Evolutionary conservation across 2,113 vertebrate species (phyloP).

Genomic region (Sturnus vulgaris): DNA sequence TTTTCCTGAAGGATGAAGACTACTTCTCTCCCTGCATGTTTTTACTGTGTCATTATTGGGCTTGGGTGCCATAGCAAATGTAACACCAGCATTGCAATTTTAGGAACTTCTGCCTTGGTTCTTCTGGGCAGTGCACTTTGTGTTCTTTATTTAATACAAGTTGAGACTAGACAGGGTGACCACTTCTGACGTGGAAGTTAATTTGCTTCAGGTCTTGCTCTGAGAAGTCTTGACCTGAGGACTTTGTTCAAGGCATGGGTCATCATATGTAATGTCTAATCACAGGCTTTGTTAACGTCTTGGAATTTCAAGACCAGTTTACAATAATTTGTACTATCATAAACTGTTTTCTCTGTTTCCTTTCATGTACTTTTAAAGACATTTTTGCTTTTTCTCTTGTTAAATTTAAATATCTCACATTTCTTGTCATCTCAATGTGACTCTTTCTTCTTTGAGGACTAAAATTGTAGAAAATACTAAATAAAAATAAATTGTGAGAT

Average conservation of each 20-base stretch:
- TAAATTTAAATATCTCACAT: not conserved
- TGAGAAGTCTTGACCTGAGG: not conserved
- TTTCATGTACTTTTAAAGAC: not conserved
- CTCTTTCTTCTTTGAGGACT: not conserved
- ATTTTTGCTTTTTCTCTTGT: not conserved
- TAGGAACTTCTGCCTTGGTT: not conserved
- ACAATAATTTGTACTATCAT: not conserved
- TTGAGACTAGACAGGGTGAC: not conserved
- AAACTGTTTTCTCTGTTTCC: not conserved
- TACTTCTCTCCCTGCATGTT: not conserved
- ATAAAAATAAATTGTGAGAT: not conserved
- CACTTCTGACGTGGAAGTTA: not conserved
- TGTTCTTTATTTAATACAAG: not conserved
- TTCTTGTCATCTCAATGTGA: not conserved
- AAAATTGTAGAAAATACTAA: not conserved
- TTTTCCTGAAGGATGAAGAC: not conserved
- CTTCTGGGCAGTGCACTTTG: not conserved
- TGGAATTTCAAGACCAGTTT: not conserved
- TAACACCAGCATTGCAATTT: not conserved
- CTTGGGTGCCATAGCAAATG: not conserved
- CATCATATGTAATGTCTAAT: too few species aligned
- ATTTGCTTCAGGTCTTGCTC: not conserved
- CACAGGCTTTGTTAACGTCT: not conserved
- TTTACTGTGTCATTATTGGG: not conserved
- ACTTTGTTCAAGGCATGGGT: not conserved